phyloP scores from a whole-genome alignment of 2,888 invertebrate species.

The Steinernema carpocapsae region DNA sequence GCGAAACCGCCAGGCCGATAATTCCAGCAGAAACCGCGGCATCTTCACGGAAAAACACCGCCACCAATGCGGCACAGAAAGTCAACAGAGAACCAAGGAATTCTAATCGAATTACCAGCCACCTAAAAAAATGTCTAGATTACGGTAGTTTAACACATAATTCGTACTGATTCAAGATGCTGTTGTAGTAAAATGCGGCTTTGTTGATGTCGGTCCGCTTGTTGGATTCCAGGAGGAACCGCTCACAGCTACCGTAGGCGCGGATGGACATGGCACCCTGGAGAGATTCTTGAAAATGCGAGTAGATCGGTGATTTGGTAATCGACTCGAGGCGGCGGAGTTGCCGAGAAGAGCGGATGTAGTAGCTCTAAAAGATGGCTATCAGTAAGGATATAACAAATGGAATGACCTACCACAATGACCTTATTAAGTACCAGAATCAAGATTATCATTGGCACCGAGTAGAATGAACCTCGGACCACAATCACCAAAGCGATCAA shows the following conservation, averaged over 20 bases:
- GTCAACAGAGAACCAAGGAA: slow-evolving; percentile 74
- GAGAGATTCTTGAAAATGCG: slow-evolving; percentile 92
- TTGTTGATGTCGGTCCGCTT: slow-evolving; percentile 78
- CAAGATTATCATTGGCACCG: background rate
- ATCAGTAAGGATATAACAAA: too few species aligned
- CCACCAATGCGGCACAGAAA: slow-evolving; percentile 74
- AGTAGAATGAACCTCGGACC: slow-evolving; percentile 2
- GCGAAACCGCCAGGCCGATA: slow-evolving; percentile 73
- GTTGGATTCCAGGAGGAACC: slow-evolving; percentile 84
- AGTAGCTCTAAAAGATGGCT: slow-evolving; percentile 79
- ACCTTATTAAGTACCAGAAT: slow-evolving; percentile 9
- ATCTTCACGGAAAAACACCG: slow-evolving; percentile 72
- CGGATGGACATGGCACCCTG: slow-evolving; percentile 72
- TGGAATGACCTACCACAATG: background rate
- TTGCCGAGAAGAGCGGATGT: slow-evolving; percentile 92
- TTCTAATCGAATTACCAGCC: slow-evolving; percentile 70
- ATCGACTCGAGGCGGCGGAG: slow-evolving; percentile 91
- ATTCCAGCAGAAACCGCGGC: slow-evolving; percentile 71
- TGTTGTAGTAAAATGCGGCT: slow-evolving; percentile 64
- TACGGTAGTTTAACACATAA: slow-evolving; percentile 61
- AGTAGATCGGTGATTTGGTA: slow-evolving; percentile 93
- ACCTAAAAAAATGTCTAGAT: too few species aligned
- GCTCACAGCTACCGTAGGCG: slow-evolving; percentile 62
- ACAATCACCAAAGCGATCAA: background rate
- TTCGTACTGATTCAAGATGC: slow-evolving; percentile 70